Base-by-base conservation (phyloP, 2,113 vertebrate genomes). In the Monarcha castaneiventris region DNA sequence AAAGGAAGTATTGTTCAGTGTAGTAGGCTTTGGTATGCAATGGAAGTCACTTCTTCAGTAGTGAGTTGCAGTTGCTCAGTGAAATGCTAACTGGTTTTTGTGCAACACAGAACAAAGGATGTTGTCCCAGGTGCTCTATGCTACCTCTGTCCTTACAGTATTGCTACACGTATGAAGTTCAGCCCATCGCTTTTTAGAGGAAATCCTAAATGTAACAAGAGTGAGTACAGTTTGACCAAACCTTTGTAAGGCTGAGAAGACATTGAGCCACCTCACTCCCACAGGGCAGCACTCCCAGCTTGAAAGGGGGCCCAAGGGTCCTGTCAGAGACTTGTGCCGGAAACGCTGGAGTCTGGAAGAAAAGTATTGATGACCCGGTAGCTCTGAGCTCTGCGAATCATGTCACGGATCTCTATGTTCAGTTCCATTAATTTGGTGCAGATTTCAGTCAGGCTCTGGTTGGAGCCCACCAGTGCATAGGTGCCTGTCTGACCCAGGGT, bases 401-500 rank as follows among this genome's bases (percentile, higher is more conserved):
- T 99, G 96, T 99, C 99, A 9, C 98, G 98, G 89, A 99, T 99
- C 97, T 99, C 99, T 64, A 98, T 97, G 56, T 99, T 99, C 66
- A 99, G 98, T 90, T 99, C 99, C 98, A 99, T 99, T 71, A 99
- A 83, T 94, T 98, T 99, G 81, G 97, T 97, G 75, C 99, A 99
- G 97, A 99, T 99, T 92, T 99, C 98, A 2, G 98, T 98, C 87
- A 99, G 97, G 98, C 99, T 99, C 97, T 99, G 99, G 96, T 98
- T 99, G 59, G 98, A 99, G 89, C 99, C 99, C 94, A 99, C 99
- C 93, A 99, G 96, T 26, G 99, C 99, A 29, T 99, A 99, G 16
- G 99, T 99, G 94, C 99, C 99, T 0, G 99, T 99, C 97, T 99
- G 99, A 83, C 99, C 99, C 93, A 99, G 95, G 21, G 99, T 99